phyloP scores from a whole-genome alignment of 2,797 vertebrate species.

The Lithobates pipiens region DNA sequence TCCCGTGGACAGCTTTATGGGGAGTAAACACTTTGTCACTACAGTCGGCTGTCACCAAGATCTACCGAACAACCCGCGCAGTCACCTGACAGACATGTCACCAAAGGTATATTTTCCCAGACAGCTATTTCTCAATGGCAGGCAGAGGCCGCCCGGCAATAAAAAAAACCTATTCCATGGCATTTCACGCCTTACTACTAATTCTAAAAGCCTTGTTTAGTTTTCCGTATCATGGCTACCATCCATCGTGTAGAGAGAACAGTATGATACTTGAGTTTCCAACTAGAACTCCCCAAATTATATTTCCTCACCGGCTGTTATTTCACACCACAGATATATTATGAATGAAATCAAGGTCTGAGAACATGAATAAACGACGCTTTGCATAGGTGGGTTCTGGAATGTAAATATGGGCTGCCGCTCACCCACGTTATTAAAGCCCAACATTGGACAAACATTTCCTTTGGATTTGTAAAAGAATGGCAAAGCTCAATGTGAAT shows the following conservation, averaged over 20 bases:
- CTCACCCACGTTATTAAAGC: too few relatives aligned
- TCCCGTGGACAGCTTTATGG: slow-evolving; percentile 47
- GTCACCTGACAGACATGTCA: slow-evolving; percentile 25
- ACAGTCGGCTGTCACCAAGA: slow-evolving; percentile 30
- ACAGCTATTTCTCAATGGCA: not conserved
- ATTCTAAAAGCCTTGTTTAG: not conserved
- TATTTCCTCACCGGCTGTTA: too few relatives aligned
- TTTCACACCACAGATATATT: too few relatives aligned
- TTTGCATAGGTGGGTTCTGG: too few relatives aligned
- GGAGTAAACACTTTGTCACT: slow-evolving; percentile 41
- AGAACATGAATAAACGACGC: too few relatives aligned
- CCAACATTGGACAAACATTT: too few relatives aligned
- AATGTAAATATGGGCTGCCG: too few relatives aligned
- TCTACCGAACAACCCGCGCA: not conserved
- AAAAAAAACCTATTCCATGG: not conserved
- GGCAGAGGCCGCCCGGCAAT: not conserved
- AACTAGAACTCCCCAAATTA: too few relatives aligned
- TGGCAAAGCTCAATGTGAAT: too few relatives aligned
- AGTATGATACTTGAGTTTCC: too few relatives aligned
- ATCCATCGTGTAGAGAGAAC: not conserved
- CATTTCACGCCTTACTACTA: not conserved
- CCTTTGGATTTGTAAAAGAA: too few relatives aligned
- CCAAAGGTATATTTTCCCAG: slow-evolving; percentile 20
- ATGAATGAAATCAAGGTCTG: too few relatives aligned
- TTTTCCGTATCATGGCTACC: not conserved